Percentiles rank a stretch among this genome's conserved stretches.
These are phyloP conservation scores for Gymnothorax reevesii DNA, from an alignment of 2,797 vertebrate species.

Conservation along the genomic window DNA sequence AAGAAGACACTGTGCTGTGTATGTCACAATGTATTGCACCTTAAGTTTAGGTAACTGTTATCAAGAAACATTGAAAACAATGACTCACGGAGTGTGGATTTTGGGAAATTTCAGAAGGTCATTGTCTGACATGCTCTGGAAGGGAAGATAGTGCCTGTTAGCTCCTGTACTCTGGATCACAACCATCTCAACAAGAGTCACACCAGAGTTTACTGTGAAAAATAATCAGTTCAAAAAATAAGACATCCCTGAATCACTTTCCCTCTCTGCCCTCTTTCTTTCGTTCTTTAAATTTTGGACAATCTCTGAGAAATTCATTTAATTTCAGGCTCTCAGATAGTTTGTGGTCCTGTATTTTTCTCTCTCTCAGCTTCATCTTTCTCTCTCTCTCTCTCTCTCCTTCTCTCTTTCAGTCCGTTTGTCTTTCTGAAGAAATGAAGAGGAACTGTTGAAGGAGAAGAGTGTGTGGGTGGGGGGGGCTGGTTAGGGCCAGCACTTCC, in stretches of 20 bases:
- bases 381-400: neutral
- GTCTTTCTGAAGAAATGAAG: neutral
- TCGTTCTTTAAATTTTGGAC: neutral
- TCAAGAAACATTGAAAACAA: neutral
- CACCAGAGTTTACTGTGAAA: constrained; percentile 12
- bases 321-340: neutral
- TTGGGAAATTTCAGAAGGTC: constrained; percentile 94
- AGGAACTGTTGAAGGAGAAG: neutral
- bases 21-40: neutral
- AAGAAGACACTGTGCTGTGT: neutral
- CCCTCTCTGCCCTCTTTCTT: no score
- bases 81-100: constrained; percentile 86
- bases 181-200: constrained; percentile 5
- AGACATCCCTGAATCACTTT: neutral
- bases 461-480: neutral
- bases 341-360: neutral
- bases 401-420: neutral
- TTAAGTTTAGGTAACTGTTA: neutral
- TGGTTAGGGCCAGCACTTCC: neutral
- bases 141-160: neutral
- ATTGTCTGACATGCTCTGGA: constrained; percentile 87
- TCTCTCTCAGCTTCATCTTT: neutral
- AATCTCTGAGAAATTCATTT: neutral
- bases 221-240: neutral
- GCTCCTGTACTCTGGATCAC: constrained; percentile 22